Percentiles rank a stretch among this genome's conserved stretches.
Conservation (phyloP, 2,797 vertebrate species). For the Pampus argenteus region DNA sequence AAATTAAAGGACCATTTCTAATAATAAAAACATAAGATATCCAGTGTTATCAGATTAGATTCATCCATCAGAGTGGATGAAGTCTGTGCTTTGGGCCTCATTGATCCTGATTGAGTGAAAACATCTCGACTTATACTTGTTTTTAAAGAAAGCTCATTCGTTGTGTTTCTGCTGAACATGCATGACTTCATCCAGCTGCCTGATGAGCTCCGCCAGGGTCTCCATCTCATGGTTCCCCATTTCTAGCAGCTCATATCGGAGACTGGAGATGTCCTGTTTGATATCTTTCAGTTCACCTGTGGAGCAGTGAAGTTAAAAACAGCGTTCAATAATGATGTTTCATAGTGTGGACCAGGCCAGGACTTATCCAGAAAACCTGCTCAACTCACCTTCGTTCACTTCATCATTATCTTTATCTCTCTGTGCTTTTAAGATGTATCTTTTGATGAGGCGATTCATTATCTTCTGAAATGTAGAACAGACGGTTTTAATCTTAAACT, state of each 20-base stretch:
- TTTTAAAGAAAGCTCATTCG: slow-evolving; percentile 11
- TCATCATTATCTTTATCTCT: slow-evolving; percentile 92
- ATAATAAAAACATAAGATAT: slow-evolving; percentile 19
- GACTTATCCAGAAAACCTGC: background rate
- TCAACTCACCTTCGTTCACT: slow-evolving; percentile 92
- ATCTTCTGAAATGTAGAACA: slow-evolving; percentile 86
- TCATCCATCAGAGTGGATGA: background rate
- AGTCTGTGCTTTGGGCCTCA: background rate
- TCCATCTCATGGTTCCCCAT: slow-evolving; percentile 90
- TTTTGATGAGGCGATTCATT: slow-evolving; percentile 92
- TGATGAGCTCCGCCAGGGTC: slow-evolving; percentile 89
- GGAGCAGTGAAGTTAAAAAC: slow-evolving; percentile 3
- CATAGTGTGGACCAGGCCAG: too few species aligned
- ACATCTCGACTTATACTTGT: background rate
- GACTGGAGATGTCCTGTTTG: slow-evolving; percentile 97
- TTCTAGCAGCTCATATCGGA: slow-evolving; percentile 95
- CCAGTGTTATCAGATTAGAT: background rate
- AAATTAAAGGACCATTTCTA: background rate
- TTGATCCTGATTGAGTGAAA: slow-evolving; percentile 2
- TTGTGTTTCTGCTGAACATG: slow-evolving; percentile 11
- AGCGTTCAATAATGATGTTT: background rate
- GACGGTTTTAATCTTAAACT: background rate
- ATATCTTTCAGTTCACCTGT: slow-evolving; percentile 96
- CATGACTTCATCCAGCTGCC: slow-evolving; percentile 87
- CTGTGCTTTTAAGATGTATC: slow-evolving; percentile 83